Conservation (phyloP, 2,797 vertebrate species). For the Gambusia yucatana region DNA sequence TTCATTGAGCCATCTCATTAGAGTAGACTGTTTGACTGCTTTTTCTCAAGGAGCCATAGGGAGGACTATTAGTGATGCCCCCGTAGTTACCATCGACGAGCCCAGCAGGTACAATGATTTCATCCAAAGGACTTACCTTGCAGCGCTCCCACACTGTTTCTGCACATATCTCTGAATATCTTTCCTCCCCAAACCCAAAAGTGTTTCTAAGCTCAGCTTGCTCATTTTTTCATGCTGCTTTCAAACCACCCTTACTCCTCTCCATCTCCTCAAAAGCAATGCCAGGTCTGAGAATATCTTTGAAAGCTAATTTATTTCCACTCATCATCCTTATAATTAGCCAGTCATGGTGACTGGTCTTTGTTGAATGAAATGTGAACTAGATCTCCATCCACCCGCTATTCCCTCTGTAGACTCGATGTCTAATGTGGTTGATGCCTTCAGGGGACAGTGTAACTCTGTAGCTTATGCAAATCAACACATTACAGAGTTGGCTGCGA, state of each 20-base stretch:
- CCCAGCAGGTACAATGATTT: constrained; percentile 52
- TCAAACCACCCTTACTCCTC: constrained; percentile 39
- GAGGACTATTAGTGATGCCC: constrained; percentile 73
- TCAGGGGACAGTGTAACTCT: constrained; percentile 59
- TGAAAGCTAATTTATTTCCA: constrained; percentile 70
- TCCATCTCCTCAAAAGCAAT: constrained; percentile 45
- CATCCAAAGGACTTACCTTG: constrained; percentile 47
- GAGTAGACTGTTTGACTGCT: constrained; percentile 60
- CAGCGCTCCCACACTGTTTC: constrained; percentile 28
- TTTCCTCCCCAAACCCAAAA: constrained; percentile 27
- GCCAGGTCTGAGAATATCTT: constrained; percentile 53
- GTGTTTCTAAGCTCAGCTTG: constrained; percentile 43
- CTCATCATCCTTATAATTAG: constrained; percentile 75
- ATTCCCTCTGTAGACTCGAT: constrained; percentile 31
- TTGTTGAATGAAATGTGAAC: constrained; percentile 60
- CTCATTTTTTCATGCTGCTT: constrained; percentile 51
- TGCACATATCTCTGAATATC: constrained; percentile 31
- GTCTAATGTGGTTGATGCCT: constrained; percentile 66
- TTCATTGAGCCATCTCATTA: constrained; percentile 80
- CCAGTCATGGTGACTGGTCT: constrained; percentile 64
- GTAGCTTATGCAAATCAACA: constrained; percentile 66
- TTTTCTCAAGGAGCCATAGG: constrained; percentile 64
- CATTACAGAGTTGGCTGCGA: constrained; percentile 54
- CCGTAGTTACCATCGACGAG: constrained; percentile 54
- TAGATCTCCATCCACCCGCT: constrained; percentile 45